Conservation (phyloP, 2,888 invertebrate genomes). For the Platycheirus albimanus region DNA sequence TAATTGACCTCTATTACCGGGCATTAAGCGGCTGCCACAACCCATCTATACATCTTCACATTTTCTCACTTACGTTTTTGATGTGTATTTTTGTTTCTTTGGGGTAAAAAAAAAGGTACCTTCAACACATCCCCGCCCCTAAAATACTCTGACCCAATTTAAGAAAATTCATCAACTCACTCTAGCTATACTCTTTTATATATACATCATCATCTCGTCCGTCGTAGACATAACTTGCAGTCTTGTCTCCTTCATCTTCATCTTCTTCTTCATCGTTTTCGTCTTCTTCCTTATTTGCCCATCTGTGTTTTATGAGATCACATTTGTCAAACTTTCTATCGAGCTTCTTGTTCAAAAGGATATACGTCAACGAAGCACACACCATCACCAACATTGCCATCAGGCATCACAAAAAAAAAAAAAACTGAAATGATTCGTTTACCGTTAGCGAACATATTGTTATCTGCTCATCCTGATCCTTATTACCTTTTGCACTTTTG, state of each 20-base stretch:
- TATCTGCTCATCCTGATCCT: slow-evolving; percentile 73
- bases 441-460: slow-evolving; percentile 67
- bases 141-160: slow-evolving; percentile 46
- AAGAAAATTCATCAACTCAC: slow-evolving; percentile 64
- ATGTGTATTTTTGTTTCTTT: background rate
- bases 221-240: slow-evolving; percentile 32
- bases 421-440: slow-evolving; percentile 49
- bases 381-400: background rate
- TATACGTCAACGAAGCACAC: slow-evolving; percentile 44
- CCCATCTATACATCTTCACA: slow-evolving; percentile 19
- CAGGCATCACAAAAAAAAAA: background rate
- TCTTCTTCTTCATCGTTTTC: slow-evolving; percentile 12
- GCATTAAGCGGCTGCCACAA: slow-evolving; percentile 50
- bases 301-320: slow-evolving; percentile 66
- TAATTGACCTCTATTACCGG: slow-evolving; percentile 69
- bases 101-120: slow-evolving; percentile 32
- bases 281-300: slow-evolving; percentile 35
- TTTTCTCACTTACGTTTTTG: background rate
- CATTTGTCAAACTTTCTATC: slow-evolving; percentile 72
- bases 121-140: background rate
- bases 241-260: slow-evolving; percentile 13
- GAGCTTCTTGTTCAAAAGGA: slow-evolving; percentile 36
- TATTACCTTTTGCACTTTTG: slow-evolving; percentile 75
- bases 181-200: slow-evolving; percentile 28
- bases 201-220: no score